Evolutionary conservation across 2,113 vertebrate genomes (phyloP).

Genomic region (Periophthalmodon schlosseri): DNA sequence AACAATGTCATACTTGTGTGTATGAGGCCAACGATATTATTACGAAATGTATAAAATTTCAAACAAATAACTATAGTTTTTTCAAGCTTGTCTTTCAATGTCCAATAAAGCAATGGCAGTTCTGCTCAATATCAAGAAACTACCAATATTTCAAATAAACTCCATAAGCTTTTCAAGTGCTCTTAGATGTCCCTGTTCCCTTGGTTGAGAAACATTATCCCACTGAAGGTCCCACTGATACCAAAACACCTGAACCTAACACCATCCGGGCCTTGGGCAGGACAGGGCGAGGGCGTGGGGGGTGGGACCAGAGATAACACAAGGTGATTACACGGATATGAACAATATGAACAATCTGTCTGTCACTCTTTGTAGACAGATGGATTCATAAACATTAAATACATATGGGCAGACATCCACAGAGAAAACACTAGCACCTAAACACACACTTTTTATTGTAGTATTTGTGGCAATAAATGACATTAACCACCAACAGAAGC

Average conservation of each 20-base stretch:
- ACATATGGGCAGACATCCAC: background rate
- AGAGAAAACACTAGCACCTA: background rate
- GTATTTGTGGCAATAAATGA: background rate
- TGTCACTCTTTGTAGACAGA: slow-evolving; percentile 5
- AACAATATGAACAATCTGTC: slow-evolving; percentile 12
- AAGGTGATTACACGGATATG: slow-evolving; percentile 11
- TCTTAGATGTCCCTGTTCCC: background rate
- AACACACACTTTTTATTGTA: background rate
- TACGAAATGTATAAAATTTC: too few species aligned
- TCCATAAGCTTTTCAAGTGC: background rate
- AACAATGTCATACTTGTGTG: too few species aligned
- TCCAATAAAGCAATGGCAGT: too few species aligned
- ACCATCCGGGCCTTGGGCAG: slow-evolving; percentile 6
- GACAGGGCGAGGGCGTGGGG: background rate
- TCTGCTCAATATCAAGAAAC: too few species aligned
- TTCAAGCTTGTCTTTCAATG: too few species aligned
- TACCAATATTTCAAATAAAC: background rate
- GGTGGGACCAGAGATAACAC: slow-evolving; percentile 1
- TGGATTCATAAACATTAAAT: background rate
- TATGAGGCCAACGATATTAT: too few species aligned
- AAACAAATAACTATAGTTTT: too few species aligned
- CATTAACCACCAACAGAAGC: background rate
- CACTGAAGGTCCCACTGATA: slow-evolving; percentile 23
- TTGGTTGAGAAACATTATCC: background rate
- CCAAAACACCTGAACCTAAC: slow-evolving; percentile 53